Percentiles rank a stretch among this genome's conserved stretches.
Evolutionary conservation across 2,113 vertebrate genomes (phyloP).

Genomic region (Bos javanicus): DNA sequence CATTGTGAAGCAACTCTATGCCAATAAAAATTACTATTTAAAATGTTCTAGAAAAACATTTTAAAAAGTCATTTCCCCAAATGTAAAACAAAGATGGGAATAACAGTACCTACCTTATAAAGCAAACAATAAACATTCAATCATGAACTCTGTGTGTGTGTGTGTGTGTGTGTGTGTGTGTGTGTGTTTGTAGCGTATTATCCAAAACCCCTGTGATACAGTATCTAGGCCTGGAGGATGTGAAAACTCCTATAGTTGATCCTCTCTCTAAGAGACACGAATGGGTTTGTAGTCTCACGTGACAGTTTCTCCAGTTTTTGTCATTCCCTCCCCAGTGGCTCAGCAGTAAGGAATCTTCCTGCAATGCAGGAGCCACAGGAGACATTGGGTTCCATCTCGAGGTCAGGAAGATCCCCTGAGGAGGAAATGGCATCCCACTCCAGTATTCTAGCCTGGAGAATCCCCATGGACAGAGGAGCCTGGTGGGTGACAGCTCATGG

Average conservation of each 20-base stretch:
- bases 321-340: accelerated
- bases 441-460: background rate
- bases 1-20: background rate
- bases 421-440: background rate
- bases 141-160: background rate
- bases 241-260: accelerated
- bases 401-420: background rate
- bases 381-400: background rate
- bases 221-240: background rate
- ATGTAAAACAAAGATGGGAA: background rate
- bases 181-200: background rate
- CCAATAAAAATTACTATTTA: background rate
- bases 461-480: background rate
- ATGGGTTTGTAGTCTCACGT: too few relatives aligned
- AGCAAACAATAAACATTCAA: background rate
- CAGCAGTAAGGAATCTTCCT: background rate
- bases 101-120: background rate
- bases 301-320: background rate
- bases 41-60: background rate
- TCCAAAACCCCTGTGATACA: background rate
- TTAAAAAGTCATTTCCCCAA: background rate
- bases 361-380: background rate
- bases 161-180: background rate
- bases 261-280: background rate
- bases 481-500: accelerated